Conservation (phyloP, 2,888 invertebrate species). For the Epinotia nisella region DNA sequence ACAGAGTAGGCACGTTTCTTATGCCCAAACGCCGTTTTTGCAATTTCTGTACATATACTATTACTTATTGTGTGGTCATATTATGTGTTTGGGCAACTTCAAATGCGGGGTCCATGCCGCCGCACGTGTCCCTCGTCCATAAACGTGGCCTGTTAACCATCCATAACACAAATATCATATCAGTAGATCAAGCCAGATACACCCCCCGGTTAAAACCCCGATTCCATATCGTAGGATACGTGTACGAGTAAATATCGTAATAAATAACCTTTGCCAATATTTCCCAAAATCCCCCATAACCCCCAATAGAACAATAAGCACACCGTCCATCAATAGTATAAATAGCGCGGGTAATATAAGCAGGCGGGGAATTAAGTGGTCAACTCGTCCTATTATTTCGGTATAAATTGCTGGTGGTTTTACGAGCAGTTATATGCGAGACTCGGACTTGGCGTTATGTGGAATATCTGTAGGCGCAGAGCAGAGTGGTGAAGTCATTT, state of each 20-base stretch:
- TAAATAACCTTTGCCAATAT: constrained; percentile 20
- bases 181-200: no score
- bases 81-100: no score
- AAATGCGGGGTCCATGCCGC: no score
- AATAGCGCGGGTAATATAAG: constrained; percentile 35
- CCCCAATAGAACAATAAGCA: constrained; percentile 11
- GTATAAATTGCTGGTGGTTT: constrained; percentile 43
- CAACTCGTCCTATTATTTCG: constrained; percentile 42
- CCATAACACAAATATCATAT: no score
- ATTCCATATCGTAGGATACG: not conserved
- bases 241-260: not conserved
- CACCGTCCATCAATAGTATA: constrained; percentile 35
- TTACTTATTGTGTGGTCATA: no score
- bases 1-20: no score
- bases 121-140: no score
- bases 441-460: constrained; percentile 31
- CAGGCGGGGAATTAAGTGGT: constrained; percentile 39
- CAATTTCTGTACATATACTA: no score
- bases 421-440: constrained; percentile 39
- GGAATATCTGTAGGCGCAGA: constrained; percentile 19
- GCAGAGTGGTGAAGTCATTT: not conserved
- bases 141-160: no score
- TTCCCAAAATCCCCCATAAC: not conserved
- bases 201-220: not conserved
- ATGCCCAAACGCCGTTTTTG: no score